These are phyloP conservation scores for Beris morrisii DNA, from an alignment of 2,888 invertebrate species.

Conservation along the genomic window DNA sequence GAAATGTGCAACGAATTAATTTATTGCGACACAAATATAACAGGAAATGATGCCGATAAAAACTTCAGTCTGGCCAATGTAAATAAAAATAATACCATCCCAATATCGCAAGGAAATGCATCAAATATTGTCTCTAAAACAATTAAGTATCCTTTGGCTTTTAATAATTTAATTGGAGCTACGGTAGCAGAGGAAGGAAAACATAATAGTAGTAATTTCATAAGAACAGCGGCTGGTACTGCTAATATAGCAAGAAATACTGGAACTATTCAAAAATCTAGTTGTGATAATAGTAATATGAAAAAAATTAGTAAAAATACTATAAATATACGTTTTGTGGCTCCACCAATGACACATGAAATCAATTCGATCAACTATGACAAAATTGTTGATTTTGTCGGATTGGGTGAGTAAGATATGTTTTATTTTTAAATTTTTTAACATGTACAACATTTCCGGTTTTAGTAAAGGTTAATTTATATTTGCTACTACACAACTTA, in stretches of 20 bases:
- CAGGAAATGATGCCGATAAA: conserved; percentile 15
- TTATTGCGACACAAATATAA: conserved; percentile 18
- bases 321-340: conserved; percentile 47
- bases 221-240: conserved; percentile 44
- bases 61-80: conserved; percentile 18
- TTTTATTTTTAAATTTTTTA: not conserved
- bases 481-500: not conserved
- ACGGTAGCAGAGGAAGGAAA: no score
- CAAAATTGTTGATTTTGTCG: conserved; percentile 66
- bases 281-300: conserved; percentile 26
- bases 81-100: conserved; percentile 25
- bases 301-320: conserved; percentile 33
- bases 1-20: conserved; percentile 11
- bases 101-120: not conserved
- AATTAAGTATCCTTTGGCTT: no score
- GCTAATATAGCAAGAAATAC: conserved; percentile 42
- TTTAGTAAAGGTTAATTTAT: not conserved
- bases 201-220: conserved; percentile 45
- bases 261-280: conserved; percentile 36
- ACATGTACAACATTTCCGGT: not conserved
- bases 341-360: conserved; percentile 48
- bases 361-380: conserved; percentile 60
- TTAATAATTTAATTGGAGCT: no score
- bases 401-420: conserved; percentile 60
- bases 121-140: not conserved